Base-by-base conservation (phyloP, 2,113 vertebrate species). In the Syngnathus typhle region DNA sequence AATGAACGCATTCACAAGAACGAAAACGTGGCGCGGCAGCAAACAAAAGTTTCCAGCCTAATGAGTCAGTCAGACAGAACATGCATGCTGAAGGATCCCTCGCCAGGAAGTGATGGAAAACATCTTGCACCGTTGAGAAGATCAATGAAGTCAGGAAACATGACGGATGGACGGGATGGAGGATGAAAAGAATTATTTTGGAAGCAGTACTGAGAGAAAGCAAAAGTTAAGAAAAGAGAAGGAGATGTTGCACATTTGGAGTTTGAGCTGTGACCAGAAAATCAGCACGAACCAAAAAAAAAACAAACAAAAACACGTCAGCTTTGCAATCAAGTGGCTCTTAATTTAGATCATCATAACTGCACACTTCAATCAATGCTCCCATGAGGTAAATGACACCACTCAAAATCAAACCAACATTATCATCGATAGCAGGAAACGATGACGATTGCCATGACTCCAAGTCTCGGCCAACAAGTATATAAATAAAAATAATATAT, bases 81-180 rank as follows among this genome's bases (percentile, higher is more conserved):
- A 62, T 77, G 66, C 75, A 73, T 69, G 61, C 68, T 37, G 19
- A 71, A 64, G 73, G 69, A 80, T 67, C 60, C 49, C 65, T n/a
- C 71, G 69, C 70, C 72, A 64, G 72, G 44, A 72, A 65, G 64
- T n/a, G 21, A 61, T 32, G 55, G 23, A 36, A 27, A n/a, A 72
- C 38, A 80, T 65, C 70, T 81, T 72, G 79, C 74, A 79, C 72
- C 78, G 78, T 80, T 71, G 69, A 80, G 73, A 76, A 78, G 77
- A 85, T 82, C 82, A 82, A 83, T 84, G 66, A 60, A 47, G 86
- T 86, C 69, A 76, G 78, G 77, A 82, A 37, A 62, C 51, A 70
- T 84, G 85, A 84, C 66, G 76, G 75, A 84, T 77, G 59, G 72
- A 81, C 13, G 6, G 21, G 13, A 13, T 44, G 21, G 21, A 44